phyloP scores from a whole-genome alignment of 2,113 vertebrate genomes.

The Oreocharis arfaki region DNA sequence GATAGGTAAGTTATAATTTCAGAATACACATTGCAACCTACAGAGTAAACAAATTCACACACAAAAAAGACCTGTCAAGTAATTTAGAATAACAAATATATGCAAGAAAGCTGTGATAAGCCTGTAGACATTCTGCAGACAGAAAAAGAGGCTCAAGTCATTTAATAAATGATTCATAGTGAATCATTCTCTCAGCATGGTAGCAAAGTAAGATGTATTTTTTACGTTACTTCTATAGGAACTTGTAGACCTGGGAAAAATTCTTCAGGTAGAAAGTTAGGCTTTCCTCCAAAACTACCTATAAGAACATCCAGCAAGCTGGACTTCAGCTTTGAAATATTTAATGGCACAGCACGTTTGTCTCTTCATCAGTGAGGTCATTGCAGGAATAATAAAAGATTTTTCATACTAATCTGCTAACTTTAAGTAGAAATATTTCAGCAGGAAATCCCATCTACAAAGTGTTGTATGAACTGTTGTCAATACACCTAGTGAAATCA shows the following conservation, averaged over 20 bases:
- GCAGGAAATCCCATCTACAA: neutral
- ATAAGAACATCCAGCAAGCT: neutral
- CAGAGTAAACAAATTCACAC: slow-evolving; percentile 11
- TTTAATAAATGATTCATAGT: slow-evolving; percentile 47
- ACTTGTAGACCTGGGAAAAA: neutral
- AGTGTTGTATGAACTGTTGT: neutral
- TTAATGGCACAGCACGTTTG: neutral
- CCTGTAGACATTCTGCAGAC: slow-evolving; percentile 7
- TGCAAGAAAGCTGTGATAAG: neutral
- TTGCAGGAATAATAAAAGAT: neutral
- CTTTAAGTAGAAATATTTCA: neutral
- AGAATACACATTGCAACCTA: neutral
- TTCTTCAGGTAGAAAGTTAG: neutral
- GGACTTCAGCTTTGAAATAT: neutral
- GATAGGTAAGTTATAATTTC: neutral
- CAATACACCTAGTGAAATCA: neutral
- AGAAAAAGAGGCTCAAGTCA: neutral
- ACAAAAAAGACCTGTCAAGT: neutral
- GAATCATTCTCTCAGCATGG: slow-evolving; percentile 1
- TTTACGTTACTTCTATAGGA: neutral
- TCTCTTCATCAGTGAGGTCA: neutral
- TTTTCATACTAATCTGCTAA: neutral
- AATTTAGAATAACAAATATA: slow-evolving; percentile 42
- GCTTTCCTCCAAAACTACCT: neutral
- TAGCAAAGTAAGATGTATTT: neutral